Conservation (phyloP, 1,140 invertebrate genomes). For the Cydia strobilella region DNA sequence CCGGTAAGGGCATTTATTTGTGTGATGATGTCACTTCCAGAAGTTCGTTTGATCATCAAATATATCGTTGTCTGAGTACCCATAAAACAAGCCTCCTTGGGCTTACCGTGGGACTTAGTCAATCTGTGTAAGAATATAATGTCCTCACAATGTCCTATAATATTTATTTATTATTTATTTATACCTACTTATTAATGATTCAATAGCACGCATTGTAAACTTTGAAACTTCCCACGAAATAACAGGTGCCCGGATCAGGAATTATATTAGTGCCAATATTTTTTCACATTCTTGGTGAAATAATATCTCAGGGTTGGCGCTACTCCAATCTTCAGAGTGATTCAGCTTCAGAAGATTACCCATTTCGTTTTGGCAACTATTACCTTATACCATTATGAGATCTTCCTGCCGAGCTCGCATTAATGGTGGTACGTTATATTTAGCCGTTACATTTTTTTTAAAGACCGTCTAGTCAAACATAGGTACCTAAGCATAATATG, state of each 20-base stretch:
- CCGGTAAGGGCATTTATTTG: too few species aligned
- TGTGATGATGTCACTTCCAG: too few species aligned
- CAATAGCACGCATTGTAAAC: neutral
- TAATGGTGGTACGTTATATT: constrained; percentile 5
- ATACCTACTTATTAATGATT: neutral
- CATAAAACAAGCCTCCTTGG: too few species aligned
- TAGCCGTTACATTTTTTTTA: neutral
- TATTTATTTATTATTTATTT: too few species aligned
- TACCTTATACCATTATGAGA: constrained; percentile 35
- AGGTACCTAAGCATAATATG: neutral
- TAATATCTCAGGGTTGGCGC: constrained; percentile 62
- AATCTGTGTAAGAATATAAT: too few species aligned
- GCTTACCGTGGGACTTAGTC: too few species aligned
- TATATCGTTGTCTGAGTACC: too few species aligned
- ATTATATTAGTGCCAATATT: constrained; percentile 74
- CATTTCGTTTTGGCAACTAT: constrained; percentile 70
- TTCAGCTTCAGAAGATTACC: constrained; percentile 63
- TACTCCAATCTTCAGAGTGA: constrained; percentile 64
- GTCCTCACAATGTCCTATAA: too few species aligned
- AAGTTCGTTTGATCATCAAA: too few species aligned
- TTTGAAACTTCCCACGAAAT: constrained; percentile 14
- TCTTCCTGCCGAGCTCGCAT: constrained; percentile 33
- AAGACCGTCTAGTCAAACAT: neutral
- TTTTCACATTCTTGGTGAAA: constrained; percentile 58
- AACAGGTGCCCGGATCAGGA: constrained; percentile 61